Base-by-base conservation (phyloP, 2,113 vertebrate species). In the Saguinus midas region DNA sequence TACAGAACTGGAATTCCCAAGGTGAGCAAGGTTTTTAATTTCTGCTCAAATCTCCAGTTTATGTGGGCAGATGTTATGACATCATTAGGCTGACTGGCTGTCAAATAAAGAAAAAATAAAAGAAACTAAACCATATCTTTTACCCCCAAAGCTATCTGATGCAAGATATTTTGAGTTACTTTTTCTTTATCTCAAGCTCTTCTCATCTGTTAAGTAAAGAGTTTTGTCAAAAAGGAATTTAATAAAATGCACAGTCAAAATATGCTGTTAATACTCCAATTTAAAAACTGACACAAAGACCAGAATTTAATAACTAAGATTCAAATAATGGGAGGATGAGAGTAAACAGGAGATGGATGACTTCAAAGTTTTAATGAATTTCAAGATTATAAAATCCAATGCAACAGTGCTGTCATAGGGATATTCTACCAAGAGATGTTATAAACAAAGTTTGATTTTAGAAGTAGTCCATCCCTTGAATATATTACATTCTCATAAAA, bases 71-170 rank as follows among this genome's bases (percentile, higher is more conserved):
- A 87, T 90, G 70, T 75, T 86, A 83, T 35, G 72, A 70, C 58
- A 64, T 86, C 57, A 70, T 57, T 68, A 85, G 90, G 32, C 90
- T 27, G 23, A 18, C 32, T 43, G 45, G 45, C 88, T 92, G 85
- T 96, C 97, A 96, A 94, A 95, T 81, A 92, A 91, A 86, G 55
- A 16, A 78, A 85, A 97, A 96, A 90, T 78, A 89, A 95, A 95
- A 97, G 64, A 66, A 55, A 21, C 61, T 76, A 94, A 92, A 92
- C 76, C 90, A 20, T 76, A 52, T 90, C 87, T 92, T 76, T 85
- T 95, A 90, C 20, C 11, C 75, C 50, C 48, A 78, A 87, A 80
- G 87, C 25, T 68, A 82, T 75, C 87, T 96, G 70, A 92, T 78
- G 27, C 48, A 87, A 97, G 87, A 94, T 94, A 96, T 21, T 96